Base-by-base conservation (phyloP, 2,113 vertebrate species). In the Hassar affinis region DNA sequence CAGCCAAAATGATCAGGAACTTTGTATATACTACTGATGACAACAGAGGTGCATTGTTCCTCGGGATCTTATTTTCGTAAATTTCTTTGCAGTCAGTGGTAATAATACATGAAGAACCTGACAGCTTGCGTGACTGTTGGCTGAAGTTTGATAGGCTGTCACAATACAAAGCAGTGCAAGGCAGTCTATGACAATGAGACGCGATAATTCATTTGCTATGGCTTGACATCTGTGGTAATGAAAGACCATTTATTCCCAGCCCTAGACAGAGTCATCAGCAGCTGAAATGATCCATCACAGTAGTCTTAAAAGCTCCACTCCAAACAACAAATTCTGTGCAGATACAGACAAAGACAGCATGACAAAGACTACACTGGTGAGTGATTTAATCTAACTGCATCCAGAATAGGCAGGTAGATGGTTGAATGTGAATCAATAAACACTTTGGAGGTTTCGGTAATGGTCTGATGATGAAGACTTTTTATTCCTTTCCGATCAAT, bases 141-240 rank as follows among this genome's bases (percentile, higher is more conserved):
- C 61, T 85, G 35, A n/a, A 51, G 27, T 42, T 87, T 87, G 81
- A 87, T 87, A 64, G 64, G 27, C 78, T 85, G 84, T 87, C 86
- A 87, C 84, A 84, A 66, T 69, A 87, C 78, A 87, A 87, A 81
- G 81, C 78, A 57, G 47, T 47, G 78, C 52, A 59, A 85, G 59
- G 75, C 83, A 72, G 33, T 85, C 75, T 82, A 47, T 81, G 79
- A 87, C 86, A 85, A 85, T 85, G 42, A 77, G 81, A 78, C 11
- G 77, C 11, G 68, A 64, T 84, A 74, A 85, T 87, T 85, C 78
- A 84, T 75, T 79, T 54, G 27, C 42, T 62, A 76, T 35, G 79
- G 62, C 59, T 52, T 82, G 84, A 82, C 64, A n/a, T 38, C 71
- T 82, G 47, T 77, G 47, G 42, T 82, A 82, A 78, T 82, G 76